Conservation (phyloP, 2,113 vertebrate species). For the Machaerirhynchus nigripectus region DNA sequence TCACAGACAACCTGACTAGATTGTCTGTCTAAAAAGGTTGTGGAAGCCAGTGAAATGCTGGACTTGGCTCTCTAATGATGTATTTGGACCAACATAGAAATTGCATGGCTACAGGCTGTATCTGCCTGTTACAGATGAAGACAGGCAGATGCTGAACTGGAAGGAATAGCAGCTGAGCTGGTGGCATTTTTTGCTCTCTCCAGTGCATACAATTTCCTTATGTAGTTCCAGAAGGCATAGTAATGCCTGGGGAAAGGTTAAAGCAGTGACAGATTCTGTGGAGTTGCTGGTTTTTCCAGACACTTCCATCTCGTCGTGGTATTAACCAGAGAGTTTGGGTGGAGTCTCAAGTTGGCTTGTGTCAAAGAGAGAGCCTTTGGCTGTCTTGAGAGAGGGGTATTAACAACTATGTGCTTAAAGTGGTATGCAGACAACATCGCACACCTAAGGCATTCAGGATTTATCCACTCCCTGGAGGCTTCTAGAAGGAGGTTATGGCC, state of each 20-base stretch:
- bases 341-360: accelerated
- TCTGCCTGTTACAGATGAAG: background rate
- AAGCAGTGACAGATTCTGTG: background rate
- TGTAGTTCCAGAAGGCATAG: background rate
- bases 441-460: background rate
- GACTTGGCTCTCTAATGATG: background rate
- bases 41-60: background rate
- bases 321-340: background rate
- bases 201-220: background rate
- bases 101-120: accelerated
- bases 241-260: background rate
- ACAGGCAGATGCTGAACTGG: background rate
- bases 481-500: background rate
- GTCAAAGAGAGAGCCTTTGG: background rate
- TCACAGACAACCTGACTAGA: background rate
- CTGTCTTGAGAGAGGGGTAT: background rate
- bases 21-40: background rate
- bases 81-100: background rate
- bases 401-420: background rate
- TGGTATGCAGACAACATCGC: accelerated
- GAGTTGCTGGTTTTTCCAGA: background rate
- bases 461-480: background rate
- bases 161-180: background rate
- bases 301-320: accelerated
- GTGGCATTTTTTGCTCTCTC: background rate